Conservation (phyloP, 1,140 invertebrate species). For the Leptopilina clavipes region DNA sequence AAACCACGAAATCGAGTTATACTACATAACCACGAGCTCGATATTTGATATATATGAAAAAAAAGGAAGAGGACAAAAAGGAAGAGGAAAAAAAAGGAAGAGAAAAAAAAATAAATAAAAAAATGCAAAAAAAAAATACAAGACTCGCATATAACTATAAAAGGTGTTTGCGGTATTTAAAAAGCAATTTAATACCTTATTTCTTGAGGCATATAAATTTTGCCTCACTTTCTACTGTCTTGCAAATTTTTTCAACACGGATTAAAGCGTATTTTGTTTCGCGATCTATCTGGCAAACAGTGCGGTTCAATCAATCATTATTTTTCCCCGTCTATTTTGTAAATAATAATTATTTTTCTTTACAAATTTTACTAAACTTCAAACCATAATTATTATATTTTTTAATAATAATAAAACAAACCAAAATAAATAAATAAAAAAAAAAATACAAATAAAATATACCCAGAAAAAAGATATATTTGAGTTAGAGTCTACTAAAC, state of each 20-base stretch:
- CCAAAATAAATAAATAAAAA: too few species aligned
- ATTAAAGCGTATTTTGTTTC: background rate
- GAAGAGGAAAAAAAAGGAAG: background rate
- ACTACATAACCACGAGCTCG: conserved; percentile 2
- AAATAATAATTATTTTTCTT: too few species aligned
- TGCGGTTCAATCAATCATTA: conserved; percentile 10
- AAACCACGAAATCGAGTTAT: conserved; percentile 6
- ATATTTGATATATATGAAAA: conserved; percentile 1
- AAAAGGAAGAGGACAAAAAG: too few species aligned
- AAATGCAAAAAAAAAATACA: background rate
- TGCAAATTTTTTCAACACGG: background rate
- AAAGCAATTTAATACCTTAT: background rate
- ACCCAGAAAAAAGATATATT: too few species aligned
- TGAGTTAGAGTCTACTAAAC: too few species aligned
- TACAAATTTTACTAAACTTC: too few species aligned
- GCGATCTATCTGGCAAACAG: background rate
- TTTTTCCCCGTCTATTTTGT: background rate
- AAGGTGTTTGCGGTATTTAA: background rate
- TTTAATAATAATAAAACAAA: too few species aligned
- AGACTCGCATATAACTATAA: background rate
- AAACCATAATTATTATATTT: too few species aligned
- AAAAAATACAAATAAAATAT: too few species aligned
- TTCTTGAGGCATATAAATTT: conserved; percentile 14
- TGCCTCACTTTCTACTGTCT: conserved; percentile 18
- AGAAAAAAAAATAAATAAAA: too few species aligned